Percentiles rank a stretch among this genome's conserved stretches.
These are phyloP conservation scores for Drymonia ruficornis DNA, from an alignment of 2,888 invertebrate genomes.

Conservation along the genomic window DNA sequence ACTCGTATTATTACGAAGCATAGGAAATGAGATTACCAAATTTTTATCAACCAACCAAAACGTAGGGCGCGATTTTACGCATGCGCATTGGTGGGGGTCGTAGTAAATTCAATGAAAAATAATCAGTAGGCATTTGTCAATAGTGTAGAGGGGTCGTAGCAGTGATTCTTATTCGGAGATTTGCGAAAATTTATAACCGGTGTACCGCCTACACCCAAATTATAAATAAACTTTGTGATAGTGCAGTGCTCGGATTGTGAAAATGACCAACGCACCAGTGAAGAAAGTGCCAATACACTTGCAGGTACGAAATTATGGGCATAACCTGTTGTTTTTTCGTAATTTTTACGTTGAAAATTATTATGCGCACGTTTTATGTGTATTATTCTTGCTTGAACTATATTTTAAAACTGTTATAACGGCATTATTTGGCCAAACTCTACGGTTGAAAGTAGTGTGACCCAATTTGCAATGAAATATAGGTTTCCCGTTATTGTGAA, in stretches of 20 bases:
- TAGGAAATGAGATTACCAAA: conserved; percentile 26
- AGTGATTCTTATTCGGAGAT: conserved; percentile 29
- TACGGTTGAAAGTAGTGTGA: conserved; percentile 40
- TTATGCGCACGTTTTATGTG: conserved; percentile 7
- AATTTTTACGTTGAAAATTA: conserved; percentile 23
- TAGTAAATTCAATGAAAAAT: conserved; percentile 67
- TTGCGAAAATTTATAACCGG: conserved; percentile 54
- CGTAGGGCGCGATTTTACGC: conserved; percentile 66
- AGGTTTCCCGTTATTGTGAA: conserved; percentile 21
- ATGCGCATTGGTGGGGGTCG: conserved; percentile 72
- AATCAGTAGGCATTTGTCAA: conserved; percentile 65
- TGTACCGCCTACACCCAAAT: conserved; percentile 66
- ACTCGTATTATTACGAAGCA: conserved; percentile 9
- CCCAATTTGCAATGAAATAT: conserved; percentile 48
- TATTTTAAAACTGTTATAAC: conserved; percentile 6
- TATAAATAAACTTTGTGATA: conserved; percentile 71
- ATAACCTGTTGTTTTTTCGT: conserved; percentile 66
- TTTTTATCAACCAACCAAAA: conserved; percentile 45
- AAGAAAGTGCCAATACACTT: conserved; percentile 98
- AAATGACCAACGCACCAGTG: conserved; percentile 90
- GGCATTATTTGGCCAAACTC: conserved; percentile 26
- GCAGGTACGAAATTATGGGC: conserved; percentile 86
- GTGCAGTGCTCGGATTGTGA: conserved; percentile 69
- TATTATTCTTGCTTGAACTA: not conserved
- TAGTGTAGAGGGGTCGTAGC: conserved; percentile 33